A percentile compares a stretch with the other conserved stretches of the same genome.
phyloP scores from a whole-genome alignment of 1,140 invertebrate genomes.

The Lepeophtheirus salmonis region DNA sequence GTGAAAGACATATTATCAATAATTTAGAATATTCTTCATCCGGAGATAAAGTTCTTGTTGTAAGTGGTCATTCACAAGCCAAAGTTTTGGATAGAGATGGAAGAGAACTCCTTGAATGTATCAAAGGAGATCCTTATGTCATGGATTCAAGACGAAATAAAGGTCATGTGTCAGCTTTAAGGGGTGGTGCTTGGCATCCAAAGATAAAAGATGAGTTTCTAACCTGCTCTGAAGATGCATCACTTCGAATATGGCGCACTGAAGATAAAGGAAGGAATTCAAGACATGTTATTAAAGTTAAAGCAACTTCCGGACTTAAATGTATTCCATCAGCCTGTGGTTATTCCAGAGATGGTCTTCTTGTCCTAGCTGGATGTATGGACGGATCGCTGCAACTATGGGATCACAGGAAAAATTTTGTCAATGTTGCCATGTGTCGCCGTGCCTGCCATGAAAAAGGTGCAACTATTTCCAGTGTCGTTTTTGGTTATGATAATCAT shows the following conservation, averaged over 20 bases:
- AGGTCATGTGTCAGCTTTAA: slow-evolving; percentile 81
- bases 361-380: slow-evolving; percentile 69
- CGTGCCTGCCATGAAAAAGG: slow-evolving; percentile 61
- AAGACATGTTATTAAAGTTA: slow-evolving; percentile 67
- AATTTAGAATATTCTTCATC: slow-evolving; percentile 26
- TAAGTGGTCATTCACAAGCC: slow-evolving; percentile 64
- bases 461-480: slow-evolving; percentile 58
- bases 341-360: slow-evolving; percentile 67
- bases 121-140: slow-evolving; percentile 85
- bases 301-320: slow-evolving; percentile 67
- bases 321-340: slow-evolving; percentile 63
- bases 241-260: slow-evolving; percentile 72
- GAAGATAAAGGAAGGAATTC: slow-evolving; percentile 50
- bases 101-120: slow-evolving; percentile 81
- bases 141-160: slow-evolving; percentile 83
- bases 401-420: slow-evolving; percentile 59
- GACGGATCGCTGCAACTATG: slow-evolving; percentile 96
- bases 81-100: slow-evolving; percentile 92
- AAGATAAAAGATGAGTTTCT: slow-evolving; percentile 75
- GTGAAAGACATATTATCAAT: slow-evolving; percentile 45
- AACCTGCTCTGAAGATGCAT: slow-evolving; percentile 77
- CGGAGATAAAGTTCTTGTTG: slow-evolving; percentile 79
- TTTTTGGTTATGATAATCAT: slow-evolving; percentile 70
- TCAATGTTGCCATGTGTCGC: slow-evolving; percentile 29
- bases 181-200: slow-evolving; percentile 83